Percentiles rank a stretch among this genome's conserved stretches.
These are phyloP conservation scores for Pagrus major DNA, from an alignment of 2,113 vertebrate genomes.

Conservation along the genomic window DNA sequence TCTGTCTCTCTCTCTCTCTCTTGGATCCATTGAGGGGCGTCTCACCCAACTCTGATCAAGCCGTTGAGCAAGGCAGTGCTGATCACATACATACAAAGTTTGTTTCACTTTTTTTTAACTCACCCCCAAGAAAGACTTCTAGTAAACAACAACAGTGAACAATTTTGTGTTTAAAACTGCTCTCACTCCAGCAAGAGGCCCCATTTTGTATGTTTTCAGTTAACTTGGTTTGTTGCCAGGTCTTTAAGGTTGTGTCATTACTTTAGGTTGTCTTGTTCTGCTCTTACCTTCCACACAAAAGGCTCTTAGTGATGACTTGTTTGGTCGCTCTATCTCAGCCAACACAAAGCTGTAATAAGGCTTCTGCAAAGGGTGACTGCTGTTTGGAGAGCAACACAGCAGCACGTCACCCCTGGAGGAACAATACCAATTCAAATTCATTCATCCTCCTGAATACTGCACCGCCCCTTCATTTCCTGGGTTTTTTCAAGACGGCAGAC, in stretches of 20 bases:
- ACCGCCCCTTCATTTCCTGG: constrained; percentile 2
- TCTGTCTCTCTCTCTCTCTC: no score
- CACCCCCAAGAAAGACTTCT: neutral
- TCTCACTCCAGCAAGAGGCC: neutral
- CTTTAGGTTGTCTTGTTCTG: constrained; percentile 22
- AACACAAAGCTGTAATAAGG: constrained; percentile 14
- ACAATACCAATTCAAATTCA: constrained; percentile 5
- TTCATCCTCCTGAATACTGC: neutral
- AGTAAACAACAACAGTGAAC: neutral
- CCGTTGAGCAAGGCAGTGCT: no score
- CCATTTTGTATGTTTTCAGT: neutral
- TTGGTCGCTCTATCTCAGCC: constrained; percentile 8
- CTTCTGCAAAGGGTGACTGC: constrained; percentile 9
- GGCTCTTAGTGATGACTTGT: constrained; percentile 22
- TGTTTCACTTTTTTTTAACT: neutral
- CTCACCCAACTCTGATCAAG: no score
- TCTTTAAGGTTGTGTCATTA: neutral
- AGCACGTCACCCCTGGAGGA: constrained; percentile 4
- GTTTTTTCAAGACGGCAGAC: neutral
- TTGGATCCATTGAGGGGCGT: no score
- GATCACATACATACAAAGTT: no score
- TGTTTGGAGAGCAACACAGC: constrained; percentile 15
- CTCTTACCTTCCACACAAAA: constrained; percentile 21
- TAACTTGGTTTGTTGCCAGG: neutral
- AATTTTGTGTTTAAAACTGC: neutral